These are phyloP conservation scores for Oostethus manadensis DNA, from an alignment of 2,113 vertebrate species.

Conservation along the genomic window DNA sequence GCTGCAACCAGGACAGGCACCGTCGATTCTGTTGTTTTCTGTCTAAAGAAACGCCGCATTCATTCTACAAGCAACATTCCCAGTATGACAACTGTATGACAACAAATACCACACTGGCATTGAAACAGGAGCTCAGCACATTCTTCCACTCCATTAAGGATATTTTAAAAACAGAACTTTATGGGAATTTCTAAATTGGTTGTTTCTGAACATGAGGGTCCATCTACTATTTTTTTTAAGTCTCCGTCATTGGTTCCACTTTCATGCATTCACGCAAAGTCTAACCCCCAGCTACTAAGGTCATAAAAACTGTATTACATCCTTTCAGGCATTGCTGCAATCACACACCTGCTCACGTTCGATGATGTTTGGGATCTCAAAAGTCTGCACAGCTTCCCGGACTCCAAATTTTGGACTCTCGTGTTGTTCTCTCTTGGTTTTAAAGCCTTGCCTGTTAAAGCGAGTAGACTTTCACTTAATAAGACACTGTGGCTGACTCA, in stretches of 20 bases:
- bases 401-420: background rate
- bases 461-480: background rate
- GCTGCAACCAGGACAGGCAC: no score
- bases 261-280: background rate
- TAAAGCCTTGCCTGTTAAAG: background rate
- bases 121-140: background rate
- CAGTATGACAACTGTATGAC: no score
- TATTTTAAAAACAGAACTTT: no score
- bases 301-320: background rate
- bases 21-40: background rate
- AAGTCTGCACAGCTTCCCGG: no score
- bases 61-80: background rate
- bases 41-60: background rate
- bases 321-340: background rate
- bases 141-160: background rate
- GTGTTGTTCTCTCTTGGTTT: background rate
- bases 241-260: background rate
- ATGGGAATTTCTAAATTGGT: no score
- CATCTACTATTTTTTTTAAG: slow-evolving; percentile 5
- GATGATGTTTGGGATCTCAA: no score
- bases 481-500: background rate
- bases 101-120: background rate
- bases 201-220: background rate
- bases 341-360: background rate
- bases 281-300: background rate